phyloP scores from a whole-genome alignment of 2,113 vertebrate genomes.

The Seriola dumerili region DNA sequence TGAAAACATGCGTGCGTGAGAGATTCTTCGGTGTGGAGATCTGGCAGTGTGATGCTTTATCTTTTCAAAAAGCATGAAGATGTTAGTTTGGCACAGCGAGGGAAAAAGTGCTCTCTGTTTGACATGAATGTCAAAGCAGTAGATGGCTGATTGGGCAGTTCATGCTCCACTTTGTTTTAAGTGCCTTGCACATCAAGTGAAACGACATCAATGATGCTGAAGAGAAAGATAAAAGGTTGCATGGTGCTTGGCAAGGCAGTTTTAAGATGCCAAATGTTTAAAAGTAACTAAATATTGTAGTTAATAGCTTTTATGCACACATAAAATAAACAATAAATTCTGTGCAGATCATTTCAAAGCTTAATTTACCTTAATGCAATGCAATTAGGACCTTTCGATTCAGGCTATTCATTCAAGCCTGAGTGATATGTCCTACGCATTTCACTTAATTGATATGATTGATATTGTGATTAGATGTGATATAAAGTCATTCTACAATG shows the following conservation, averaged over 20 bases:
- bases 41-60: conserved; percentile 28
- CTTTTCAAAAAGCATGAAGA: conserved; percentile 47
- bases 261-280: conserved; percentile 20
- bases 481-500: no score
- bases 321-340: background rate
- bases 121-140: conserved; percentile 40
- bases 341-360: background rate
- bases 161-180: conserved; percentile 24
- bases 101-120: conserved; percentile 15
- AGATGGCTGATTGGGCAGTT: conserved; percentile 2
- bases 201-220: conserved; percentile 33
- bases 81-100: conserved; percentile 28
- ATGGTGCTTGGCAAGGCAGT: background rate
- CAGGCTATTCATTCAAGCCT: background rate
- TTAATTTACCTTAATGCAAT: background rate
- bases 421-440: background rate
- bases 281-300: background rate
- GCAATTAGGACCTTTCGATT: background rate
- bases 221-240: conserved; percentile 12
- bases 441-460: no score
- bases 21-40: conserved; percentile 21
- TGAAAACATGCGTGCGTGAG: conserved; percentile 45
- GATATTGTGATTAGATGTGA: background rate
- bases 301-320: background rate
- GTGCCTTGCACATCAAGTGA: background rate